A percentile compares a stretch with the other conserved stretches of the same genome.
Conservation (phyloP, 2,113 vertebrate species). For the Lepus timidus region DNA sequence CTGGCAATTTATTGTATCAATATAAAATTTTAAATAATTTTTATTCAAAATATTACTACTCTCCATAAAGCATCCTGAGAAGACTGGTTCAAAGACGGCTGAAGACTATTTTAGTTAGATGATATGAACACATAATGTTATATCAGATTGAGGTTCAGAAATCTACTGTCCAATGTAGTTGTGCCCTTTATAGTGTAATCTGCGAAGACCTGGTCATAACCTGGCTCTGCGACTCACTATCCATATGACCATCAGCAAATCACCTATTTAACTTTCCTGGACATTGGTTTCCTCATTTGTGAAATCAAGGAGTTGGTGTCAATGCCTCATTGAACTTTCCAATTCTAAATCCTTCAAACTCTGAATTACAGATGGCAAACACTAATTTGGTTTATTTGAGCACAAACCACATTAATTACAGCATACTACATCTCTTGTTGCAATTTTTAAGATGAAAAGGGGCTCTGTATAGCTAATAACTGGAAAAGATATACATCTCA, state of each 20-base stretch:
- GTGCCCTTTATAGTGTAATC: slow-evolving; percentile 5
- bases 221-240: slow-evolving; percentile 24
- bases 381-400: slow-evolving; percentile 27
- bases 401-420: slow-evolving; percentile 34
- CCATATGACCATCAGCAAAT: neutral
- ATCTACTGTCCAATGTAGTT: neutral
- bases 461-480: neutral
- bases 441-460: slow-evolving; percentile 47
- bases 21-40: slow-evolving; percentile 49
- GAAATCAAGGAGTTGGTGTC: slow-evolving; percentile 39
- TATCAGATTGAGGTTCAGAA: neutral
- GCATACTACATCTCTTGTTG: neutral
- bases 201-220: neutral
- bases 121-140: neutral
- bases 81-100: slow-evolving; percentile 12
- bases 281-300: neutral
- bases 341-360: slow-evolving; percentile 10
- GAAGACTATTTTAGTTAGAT: slow-evolving; percentile 51
- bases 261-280: neutral
- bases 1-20: slow-evolving; percentile 16
- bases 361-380: neutral
- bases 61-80: slow-evolving; percentile 23
- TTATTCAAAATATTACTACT: slow-evolving; percentile 36
- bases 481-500: neutral
- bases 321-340: neutral